Evolutionary conservation across 2,113 vertebrate genomes (phyloP).

Genomic region (Periophthalmodon schlosseri): DNA sequence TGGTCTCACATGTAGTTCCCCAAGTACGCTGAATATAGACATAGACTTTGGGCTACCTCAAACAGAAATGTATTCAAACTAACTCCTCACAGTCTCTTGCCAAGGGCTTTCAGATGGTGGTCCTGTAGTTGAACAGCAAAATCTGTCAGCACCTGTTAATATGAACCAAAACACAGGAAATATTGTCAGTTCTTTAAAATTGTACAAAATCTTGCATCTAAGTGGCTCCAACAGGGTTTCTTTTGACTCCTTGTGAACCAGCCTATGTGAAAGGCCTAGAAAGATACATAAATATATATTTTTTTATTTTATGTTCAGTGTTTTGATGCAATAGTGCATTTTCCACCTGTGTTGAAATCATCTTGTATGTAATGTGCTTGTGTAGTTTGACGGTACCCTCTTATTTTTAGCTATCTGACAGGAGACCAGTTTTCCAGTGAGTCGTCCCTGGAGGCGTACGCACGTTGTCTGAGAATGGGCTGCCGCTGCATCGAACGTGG

Average conservation of each 20-base stretch:
- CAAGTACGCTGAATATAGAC: background rate
- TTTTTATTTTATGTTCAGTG: background rate
- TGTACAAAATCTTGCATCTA: too few species aligned
- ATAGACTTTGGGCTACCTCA: background rate
- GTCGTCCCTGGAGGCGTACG: constrained; percentile 96
- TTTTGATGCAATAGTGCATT: background rate
- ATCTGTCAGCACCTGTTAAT: too few species aligned
- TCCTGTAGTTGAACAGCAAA: too few species aligned
- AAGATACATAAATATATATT: background rate
- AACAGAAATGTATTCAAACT: background rate
- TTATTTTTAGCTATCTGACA: constrained; percentile 90
- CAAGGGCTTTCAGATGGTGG: background rate
- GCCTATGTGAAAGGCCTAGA: too few species aligned
- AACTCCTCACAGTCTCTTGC: background rate
- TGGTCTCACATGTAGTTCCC: background rate
- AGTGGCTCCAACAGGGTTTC: too few species aligned
- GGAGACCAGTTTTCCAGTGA: constrained; percentile 99
- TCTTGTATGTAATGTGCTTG: background rate
- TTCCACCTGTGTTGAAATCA: background rate
- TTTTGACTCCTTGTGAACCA: too few species aligned
- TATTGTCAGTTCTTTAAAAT: too few species aligned
- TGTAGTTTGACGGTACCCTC: constrained; percentile 31
- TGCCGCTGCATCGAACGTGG: constrained; percentile 96
- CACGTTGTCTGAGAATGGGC: constrained; percentile 95
- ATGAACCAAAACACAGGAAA: too few species aligned